Evolutionary conservation across 1,140 invertebrate species (phyloP).

Genomic region (Euwallacea fornicatus): DNA sequence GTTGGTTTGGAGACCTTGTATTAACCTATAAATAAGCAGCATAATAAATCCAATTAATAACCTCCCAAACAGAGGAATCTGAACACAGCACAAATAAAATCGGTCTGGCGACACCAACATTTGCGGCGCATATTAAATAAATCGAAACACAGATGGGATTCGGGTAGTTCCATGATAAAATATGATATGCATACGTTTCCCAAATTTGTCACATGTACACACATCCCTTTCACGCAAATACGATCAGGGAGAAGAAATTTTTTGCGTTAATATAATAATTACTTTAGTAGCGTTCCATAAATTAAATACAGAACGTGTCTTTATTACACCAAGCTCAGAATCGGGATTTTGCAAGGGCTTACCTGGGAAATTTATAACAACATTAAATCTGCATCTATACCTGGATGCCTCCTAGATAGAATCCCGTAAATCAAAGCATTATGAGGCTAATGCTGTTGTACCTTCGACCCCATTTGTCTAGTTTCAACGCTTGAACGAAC

Average conservation of each 20-base stretch:
- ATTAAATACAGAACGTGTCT: neutral
- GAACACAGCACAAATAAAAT: neutral
- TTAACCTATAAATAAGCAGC: neutral
- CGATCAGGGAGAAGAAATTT: neutral
- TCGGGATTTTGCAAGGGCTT: neutral
- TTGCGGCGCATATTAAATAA: neutral
- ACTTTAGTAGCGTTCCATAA: neutral
- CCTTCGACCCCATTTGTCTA: slow-evolving; percentile 1
- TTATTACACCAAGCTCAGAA: neutral
- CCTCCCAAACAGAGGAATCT: neutral
- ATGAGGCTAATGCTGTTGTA: slow-evolving; percentile 3
- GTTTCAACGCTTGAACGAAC: slow-evolving; percentile 5
- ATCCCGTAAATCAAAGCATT: slow-evolving; percentile 1
- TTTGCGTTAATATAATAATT: neutral
- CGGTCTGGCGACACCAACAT: neutral
- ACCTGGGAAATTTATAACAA: slow-evolving; percentile 4
- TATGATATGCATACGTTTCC: neutral
- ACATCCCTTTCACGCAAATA: neutral
- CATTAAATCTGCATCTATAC: slow-evolving; percentile 10
- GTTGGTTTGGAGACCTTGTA: too few species aligned
- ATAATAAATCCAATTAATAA: slow-evolving; percentile 1
- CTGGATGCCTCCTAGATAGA: neutral
- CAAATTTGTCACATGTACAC: slow-evolving; percentile 1
- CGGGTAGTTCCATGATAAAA: neutral
- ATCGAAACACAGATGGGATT: slow-evolving; percentile 1